Percentiles rank a stretch among this genome's conserved stretches.
Evolutionary conservation across 2,797 vertebrate species (phyloP).

Genomic region (Iguana delicatissima): DNA sequence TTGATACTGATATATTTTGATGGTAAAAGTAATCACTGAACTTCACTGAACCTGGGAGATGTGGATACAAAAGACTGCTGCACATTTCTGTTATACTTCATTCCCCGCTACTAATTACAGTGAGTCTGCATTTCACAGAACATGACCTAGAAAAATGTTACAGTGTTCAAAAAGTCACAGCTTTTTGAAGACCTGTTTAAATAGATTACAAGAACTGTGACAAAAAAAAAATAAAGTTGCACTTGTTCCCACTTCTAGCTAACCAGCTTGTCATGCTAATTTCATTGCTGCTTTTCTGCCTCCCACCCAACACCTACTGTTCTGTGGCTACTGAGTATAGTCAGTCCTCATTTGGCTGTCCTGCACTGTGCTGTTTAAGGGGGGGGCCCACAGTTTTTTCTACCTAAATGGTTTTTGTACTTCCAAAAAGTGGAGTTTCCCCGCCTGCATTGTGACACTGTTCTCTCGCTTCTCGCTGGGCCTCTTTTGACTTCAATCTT

Average conservation of each 20-base stretch:
- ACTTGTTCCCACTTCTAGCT: not conserved
- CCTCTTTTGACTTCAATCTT: not conserved
- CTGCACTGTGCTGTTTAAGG: not conserved
- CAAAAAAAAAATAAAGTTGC: not conserved
- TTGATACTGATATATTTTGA: not conserved
- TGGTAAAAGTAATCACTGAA: not conserved
- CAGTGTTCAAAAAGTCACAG: not conserved
- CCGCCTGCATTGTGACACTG: too few relatives aligned
- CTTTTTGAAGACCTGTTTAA: not conserved
- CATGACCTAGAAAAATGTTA: not conserved
- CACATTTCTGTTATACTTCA: not conserved
- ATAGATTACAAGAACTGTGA: not conserved
- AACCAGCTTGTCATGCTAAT: not conserved
- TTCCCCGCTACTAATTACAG: not conserved
- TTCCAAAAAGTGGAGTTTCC: too few relatives aligned
- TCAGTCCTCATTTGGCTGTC: not conserved
- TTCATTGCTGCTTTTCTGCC: not conserved
- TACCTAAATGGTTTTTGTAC: too few relatives aligned
- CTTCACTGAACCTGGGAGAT: too few relatives aligned
- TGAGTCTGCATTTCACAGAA: not conserved
- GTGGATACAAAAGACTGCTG: not conserved
- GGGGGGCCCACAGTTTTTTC: too few relatives aligned
- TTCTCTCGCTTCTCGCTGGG: not conserved
- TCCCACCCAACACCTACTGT: not conserved
- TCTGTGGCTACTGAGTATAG: not conserved